These are phyloP conservation scores for Bergia sp. DNA, from an alignment of 92 coral and sea anemone species.

Conservation along the genomic window DNA sequence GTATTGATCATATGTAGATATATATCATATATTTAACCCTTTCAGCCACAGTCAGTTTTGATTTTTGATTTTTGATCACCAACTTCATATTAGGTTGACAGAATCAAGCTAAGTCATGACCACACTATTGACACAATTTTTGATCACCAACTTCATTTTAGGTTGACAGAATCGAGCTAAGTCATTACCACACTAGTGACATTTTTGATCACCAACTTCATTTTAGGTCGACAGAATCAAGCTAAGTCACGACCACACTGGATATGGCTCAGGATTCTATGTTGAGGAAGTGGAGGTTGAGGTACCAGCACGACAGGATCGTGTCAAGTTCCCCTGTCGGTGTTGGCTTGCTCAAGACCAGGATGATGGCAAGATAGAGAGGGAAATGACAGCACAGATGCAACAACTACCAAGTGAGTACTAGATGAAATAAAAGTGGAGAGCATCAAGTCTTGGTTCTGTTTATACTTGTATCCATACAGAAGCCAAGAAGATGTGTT, in stretches of 20 bases:
- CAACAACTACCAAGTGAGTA: constrained; percentile 88
- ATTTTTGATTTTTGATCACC: background rate
- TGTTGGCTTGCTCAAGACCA: constrained; percentile 99
- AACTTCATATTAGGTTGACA: constrained; percentile 75
- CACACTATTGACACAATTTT: constrained; percentile 81
- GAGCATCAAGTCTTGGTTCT: no score
- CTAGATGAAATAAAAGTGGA: background rate
- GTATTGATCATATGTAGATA: no score
- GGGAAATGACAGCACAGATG: constrained; percentile 92
- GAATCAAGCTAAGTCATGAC: constrained; percentile 97
- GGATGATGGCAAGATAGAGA: constrained; percentile 94
- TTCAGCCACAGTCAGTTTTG: no score
- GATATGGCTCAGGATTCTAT: constrained; percentile 97
- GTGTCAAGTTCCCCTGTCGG: constrained; percentile 95
- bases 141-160: constrained; percentile 15
- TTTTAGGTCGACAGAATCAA: constrained; percentile 95
- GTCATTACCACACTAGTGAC: constrained; percentile 93
- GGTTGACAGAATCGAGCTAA: constrained; percentile 91
- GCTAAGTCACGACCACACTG: constrained; percentile 97
- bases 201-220: background rate
- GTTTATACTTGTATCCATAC: no score
- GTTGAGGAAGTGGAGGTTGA: constrained; percentile 99
- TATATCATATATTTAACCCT: no score
- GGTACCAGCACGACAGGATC: constrained; percentile 91
- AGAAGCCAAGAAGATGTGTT: background rate